phyloP scores from a whole-genome alignment of 2,888 invertebrate genomes.

The Apomyelois bistriatella region DNA sequence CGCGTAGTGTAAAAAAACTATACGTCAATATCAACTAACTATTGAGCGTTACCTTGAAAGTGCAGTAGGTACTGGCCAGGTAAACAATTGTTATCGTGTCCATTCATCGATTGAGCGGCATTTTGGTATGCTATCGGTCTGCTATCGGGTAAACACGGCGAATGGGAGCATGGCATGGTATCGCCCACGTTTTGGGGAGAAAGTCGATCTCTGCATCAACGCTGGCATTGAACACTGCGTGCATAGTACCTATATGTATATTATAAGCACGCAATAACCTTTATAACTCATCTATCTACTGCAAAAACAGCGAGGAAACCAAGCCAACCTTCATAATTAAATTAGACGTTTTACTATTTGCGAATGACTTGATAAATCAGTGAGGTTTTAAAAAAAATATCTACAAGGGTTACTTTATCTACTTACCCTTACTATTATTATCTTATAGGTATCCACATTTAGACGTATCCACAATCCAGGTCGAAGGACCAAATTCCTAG shows the following conservation, averaged over 20 bases:
- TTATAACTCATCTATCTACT: not conserved
- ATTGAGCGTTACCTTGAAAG: conserved; percentile 59
- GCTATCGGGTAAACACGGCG: conserved; percentile 45
- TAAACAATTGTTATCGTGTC: conserved; percentile 68
- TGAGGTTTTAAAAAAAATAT: too few species aligned
- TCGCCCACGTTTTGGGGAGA: conserved; percentile 68
- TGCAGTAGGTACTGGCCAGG: conserved; percentile 53
- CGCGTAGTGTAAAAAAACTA: conserved; percentile 1
- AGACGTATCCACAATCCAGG: too few species aligned
- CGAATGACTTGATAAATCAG: too few species aligned
- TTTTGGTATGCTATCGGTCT: conserved; percentile 43
- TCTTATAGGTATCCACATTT: too few species aligned
- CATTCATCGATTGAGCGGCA: conserved; percentile 56
- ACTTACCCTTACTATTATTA: too few species aligned
- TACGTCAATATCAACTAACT: conserved; percentile 8
- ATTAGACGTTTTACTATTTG: too few species aligned
- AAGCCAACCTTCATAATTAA: too few species aligned
- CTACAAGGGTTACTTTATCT: too few species aligned
- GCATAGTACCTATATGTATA: conserved; percentile 1
- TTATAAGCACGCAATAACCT: conserved; percentile 11
- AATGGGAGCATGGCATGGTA: conserved; percentile 46
- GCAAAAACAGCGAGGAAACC: not conserved
- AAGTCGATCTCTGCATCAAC: conserved; percentile 38
- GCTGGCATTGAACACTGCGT: conserved; percentile 7
- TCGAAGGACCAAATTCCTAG: too few species aligned